These are phyloP conservation scores for Odontomachus brunneus DNA, from an alignment of 1,140 invertebrate species.

Conservation along the genomic window DNA sequence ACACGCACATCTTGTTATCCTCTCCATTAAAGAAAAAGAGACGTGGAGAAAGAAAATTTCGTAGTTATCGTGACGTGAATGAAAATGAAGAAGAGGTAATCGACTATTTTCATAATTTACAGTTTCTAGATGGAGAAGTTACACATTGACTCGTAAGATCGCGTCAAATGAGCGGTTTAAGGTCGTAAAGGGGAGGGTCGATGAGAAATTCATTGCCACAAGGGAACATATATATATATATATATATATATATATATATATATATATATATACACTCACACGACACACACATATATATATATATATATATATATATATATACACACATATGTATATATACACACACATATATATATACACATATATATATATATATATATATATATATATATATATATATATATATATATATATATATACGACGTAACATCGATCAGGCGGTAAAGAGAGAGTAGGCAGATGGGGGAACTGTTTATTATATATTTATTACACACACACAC, in stretches of 20 bases:
- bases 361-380: no score
- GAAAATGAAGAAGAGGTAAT: neutral
- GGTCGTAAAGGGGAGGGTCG: constrained; percentile 14
- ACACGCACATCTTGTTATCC: no score
- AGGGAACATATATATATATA: constrained; percentile 13
- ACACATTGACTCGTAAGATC: constrained; percentile 21
- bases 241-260: no score
- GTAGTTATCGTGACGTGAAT: neutral
- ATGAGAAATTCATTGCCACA: constrained; percentile 26
- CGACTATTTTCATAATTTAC: constrained; percentile 11
- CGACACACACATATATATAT: no score
- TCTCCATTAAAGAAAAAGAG: no score
- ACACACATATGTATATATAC: no score
- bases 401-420: no score
- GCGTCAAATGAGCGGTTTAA: constrained; percentile 16
- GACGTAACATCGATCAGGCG: neutral
- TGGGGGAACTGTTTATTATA: neutral
- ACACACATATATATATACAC: no score
- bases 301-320: no score
- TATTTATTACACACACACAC: neutral
- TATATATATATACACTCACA: no score
- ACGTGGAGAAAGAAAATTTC: no score
- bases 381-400: no score
- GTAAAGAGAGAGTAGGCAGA: neutral
- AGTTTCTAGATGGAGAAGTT: constrained; percentile 8